Base-by-base conservation (phyloP, 1,140 invertebrate species). In the Nasonia longicornis region DNA sequence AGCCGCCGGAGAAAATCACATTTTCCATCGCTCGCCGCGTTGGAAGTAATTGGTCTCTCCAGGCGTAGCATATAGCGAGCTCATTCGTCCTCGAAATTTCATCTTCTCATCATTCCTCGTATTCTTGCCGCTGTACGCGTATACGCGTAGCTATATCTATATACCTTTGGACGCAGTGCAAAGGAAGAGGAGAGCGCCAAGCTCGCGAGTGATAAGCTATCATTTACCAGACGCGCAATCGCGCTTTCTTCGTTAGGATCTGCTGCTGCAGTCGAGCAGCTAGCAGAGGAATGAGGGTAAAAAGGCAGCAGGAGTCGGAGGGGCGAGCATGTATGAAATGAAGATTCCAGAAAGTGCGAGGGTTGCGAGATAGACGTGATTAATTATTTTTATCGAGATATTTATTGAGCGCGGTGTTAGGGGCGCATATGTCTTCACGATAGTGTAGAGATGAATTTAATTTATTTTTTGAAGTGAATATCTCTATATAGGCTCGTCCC, bases 31-130 rank as follows among this genome's bases (percentile, higher is more conserved):
- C n/a, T 52, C 71, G 14, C 64, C 64, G 26, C 64, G 64, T 67
- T 67, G 64, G 64, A 67, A 67, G 64, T 67, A 67, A 67, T 67
- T 67, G 64, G 64, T 67, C 20, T 45, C 71, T 38, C 45, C 45
- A n/a, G 31, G 31, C 2, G 66, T 31, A 35, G 70, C 35, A 38
- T 31, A 2, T 31, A 2, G 29, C 71, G 20, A 26, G 42, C 71
- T 45, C 71, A 73, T 73, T 73, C 71, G 71, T 73, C 38, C 71
- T 73, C 71, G 71, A 45, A 73, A 73, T 73, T 73, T 73, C 71
- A 73, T 73, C 42, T 73, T 71, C 69, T 71, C 69, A 31, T 71
- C 35, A 71, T 35, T 71, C 26, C 64, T 67, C 64, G 64, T 67
- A 67, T 67, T 29, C 29, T 67, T 16, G 22, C 64, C 22, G 26